Evolutionary conservation across 2,888 invertebrate genomes (phyloP).

Genomic region (Aphidoletes aphidimyza): DNA sequence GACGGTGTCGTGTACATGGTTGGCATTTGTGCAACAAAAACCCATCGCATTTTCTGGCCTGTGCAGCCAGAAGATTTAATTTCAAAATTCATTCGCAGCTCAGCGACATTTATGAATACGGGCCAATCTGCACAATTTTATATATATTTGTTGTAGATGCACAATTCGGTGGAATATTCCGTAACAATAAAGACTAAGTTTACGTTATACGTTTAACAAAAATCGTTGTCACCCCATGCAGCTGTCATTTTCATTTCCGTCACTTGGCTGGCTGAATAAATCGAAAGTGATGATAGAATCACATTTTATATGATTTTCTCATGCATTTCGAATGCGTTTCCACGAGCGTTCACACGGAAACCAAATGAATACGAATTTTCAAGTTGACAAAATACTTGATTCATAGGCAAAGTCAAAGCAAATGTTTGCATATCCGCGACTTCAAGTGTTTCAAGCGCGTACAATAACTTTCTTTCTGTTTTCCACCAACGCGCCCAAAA

Average conservation of each 20-base stretch:
- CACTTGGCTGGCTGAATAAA: background rate
- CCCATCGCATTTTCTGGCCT: background rate
- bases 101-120: background rate
- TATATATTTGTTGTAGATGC: too few species aligned
- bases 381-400: background rate
- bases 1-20: conserved; percentile 11
- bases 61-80: background rate
- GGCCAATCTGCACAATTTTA: background rate
- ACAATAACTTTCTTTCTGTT: background rate
- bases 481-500: background rate
- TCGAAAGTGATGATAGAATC: background rate
- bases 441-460: background rate
- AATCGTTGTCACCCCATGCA: conserved; percentile 10
- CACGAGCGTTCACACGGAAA: background rate
- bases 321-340: background rate
- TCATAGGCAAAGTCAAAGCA: background rate
- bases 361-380: conserved; percentile 40
- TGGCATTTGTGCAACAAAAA: background rate
- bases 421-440: conserved; percentile 12
- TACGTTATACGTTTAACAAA: conserved; percentile 21
- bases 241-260: conserved; percentile 37
- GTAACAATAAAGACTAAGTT: conserved; percentile 17
- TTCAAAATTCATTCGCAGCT: background rate
- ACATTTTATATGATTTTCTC: background rate
- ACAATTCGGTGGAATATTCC: background rate